Evolutionary conservation across 2,888 invertebrate genomes (phyloP), one percentile per base, ranked within the genome.

Genomic region (Cheilosia urbana): DNA sequence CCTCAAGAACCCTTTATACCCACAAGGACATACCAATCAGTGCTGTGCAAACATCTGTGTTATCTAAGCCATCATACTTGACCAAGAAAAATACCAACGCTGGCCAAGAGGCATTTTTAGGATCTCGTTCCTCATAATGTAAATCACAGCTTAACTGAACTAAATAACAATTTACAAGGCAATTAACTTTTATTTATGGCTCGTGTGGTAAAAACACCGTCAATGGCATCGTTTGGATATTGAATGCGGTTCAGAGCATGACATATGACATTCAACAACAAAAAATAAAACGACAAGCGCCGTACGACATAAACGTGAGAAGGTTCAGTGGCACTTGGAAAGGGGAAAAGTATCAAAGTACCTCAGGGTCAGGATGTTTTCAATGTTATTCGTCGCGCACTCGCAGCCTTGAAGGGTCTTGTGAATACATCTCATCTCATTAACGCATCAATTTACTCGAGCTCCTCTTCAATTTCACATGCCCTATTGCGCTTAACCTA

Each of bases 381-480:
- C 17, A 17, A 6, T 17, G 45, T n/a, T 7, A n/a, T 7, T n/a
- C 0, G 17, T 19, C 19, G 1, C 11, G 47, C 4, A 17, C 11
- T 7, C 7, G 3, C 11, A 11, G 3, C 34, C 34, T 11, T 34
- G 11, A 9, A 34, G 11, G 11, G 11, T 34, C 34, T 1, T 13
- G 37, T 1, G 37, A 37, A 11, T 4, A 37, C 11, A 11, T 37
- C 11, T 30, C 11, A 11, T 37, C 11, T 30, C 1, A 9, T 30
- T 9, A 30, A 30, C 30, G 1, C 6, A 9, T 9, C 30, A 30
- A 9, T 30, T 30, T 9, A 30, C 9, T 30, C 7, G 9, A 9
- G 30, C 13, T 37, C 37, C 37, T 37, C 37, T 13, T 2, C 17
- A 45, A 42, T 7, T 45, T 11, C 47, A 63, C 63, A 77, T 69